Evolutionary conservation across 2,888 invertebrate genomes (phyloP).

Genomic region (Ormyrus labotus): DNA sequence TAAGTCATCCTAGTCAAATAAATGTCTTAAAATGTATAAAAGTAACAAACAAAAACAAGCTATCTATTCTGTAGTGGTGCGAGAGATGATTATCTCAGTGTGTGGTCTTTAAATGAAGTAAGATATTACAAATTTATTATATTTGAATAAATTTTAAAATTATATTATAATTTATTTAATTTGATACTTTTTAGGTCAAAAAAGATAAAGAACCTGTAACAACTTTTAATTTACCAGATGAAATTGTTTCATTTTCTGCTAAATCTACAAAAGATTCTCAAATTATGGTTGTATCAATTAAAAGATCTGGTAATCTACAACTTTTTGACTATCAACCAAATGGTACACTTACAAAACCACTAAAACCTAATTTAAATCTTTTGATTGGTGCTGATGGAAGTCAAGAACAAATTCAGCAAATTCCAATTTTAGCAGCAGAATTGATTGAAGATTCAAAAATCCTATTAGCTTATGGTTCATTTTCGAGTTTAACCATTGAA

Average conservation of each 20-base stretch:
- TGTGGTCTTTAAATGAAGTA: conserved; percentile 77
- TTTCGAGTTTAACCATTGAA: conserved; percentile 67
- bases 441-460: conserved; percentile 68
- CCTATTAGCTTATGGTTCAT: conserved; percentile 68
- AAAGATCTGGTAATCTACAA: conserved; percentile 87
- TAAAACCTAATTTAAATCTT: conserved; percentile 81
- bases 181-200: conserved; percentile 64
- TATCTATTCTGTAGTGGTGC: conserved; percentile 77
- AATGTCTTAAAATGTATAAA: conserved; percentile 74
- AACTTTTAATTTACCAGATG: conserved; percentile 84
- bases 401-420: conserved; percentile 77
- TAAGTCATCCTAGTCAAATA: conserved; percentile 81
- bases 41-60: conserved; percentile 65
- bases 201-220: conserved; percentile 77
- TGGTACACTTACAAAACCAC: conserved; percentile 81
- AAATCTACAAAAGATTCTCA: conserved; percentile 77
- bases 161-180: no score
- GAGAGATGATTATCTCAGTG: conserved; percentile 76
- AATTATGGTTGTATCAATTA: conserved; percentile 79
- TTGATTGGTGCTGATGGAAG: conserved; percentile 79
- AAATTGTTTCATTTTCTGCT: conserved; percentile 78
- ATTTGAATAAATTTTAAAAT: no score
- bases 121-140: conserved; percentile 9
- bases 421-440: conserved; percentile 77
- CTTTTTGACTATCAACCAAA: conserved; percentile 87